phyloP scores from a whole-genome alignment of 1,140 invertebrate species.

The Elysia chlorotica region DNA sequence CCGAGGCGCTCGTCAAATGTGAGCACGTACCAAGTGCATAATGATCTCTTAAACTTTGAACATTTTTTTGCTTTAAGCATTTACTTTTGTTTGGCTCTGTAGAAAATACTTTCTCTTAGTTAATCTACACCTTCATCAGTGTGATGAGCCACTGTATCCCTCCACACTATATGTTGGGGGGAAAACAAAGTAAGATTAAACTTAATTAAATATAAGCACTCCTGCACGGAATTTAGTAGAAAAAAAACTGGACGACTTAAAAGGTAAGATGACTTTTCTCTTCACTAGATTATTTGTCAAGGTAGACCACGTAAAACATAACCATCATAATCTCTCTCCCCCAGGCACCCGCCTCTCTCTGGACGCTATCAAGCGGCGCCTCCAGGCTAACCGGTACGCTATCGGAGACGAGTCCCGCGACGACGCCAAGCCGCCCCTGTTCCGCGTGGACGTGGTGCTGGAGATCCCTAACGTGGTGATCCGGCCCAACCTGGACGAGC shows the following conservation, averaged over 20 bases:
- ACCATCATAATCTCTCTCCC: neutral
- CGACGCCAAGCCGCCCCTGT: constrained; percentile 53
- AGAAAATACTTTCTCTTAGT: no score
- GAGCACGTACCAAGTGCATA: constrained; percentile 16
- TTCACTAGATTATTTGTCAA: no score
- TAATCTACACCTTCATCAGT: no score
- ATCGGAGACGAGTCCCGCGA: constrained; percentile 46
- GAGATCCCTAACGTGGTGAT: constrained; percentile 87
- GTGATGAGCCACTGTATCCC: no score
- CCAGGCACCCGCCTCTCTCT: constrained; percentile 58
- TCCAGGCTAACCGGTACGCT: constrained; percentile 58
- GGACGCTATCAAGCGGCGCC: constrained; percentile 60
- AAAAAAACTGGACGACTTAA: no score
- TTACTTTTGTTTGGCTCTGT: no score
- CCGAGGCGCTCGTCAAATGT: constrained; percentile 63
- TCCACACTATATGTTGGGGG: no score
- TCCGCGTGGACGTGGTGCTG: constrained; percentile 72
- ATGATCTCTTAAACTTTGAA: neutral
- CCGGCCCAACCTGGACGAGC: constrained; percentile 85
- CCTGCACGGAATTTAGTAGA: no score
- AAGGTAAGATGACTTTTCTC: no score
- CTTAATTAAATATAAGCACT: no score
- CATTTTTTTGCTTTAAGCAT: neutral
- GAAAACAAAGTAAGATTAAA: no score
- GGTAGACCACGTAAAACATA: no score